Conservation (phyloP, 2,888 invertebrate species). For the Campoplex capitator region DNA sequence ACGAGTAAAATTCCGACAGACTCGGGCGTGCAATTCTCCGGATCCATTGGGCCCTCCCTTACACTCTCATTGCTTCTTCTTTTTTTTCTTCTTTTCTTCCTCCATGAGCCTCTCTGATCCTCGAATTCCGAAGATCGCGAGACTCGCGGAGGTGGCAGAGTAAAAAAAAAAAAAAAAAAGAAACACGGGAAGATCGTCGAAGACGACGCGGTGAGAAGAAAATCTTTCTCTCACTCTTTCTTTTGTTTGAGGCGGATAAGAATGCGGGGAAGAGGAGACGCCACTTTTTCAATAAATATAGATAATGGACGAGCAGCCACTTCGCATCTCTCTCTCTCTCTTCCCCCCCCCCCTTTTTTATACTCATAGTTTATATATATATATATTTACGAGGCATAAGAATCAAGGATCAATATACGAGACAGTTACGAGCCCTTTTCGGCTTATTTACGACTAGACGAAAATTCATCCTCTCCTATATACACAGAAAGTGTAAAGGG, state of each 20-base stretch:
- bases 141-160: slow-evolving; percentile 13
- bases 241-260: slow-evolving; percentile 44
- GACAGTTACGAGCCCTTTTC: slow-evolving; percentile 18
- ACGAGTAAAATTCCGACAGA: slow-evolving; percentile 40
- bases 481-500: not conserved
- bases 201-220: slow-evolving; percentile 20
- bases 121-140: slow-evolving; percentile 37
- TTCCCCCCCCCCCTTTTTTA: no score
- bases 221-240: slow-evolving; percentile 34
- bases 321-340: not conserved
- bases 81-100: not conserved
- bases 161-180: slow-evolving; percentile 28
- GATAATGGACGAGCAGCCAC: slow-evolving; percentile 44
- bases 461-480: slow-evolving; percentile 42
- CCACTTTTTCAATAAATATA: slow-evolving; percentile 48
- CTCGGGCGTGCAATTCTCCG: slow-evolving; percentile 42
- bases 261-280: slow-evolving; percentile 35
- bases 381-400: not conserved
- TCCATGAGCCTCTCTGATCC: not conserved
- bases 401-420: slow-evolving; percentile 35
- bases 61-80: not conserved
- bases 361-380: not conserved
- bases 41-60: slow-evolving; percentile 26
- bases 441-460: slow-evolving; percentile 44
- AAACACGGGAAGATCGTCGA: slow-evolving; percentile 15